phyloP scores from a whole-genome alignment of 2,797 vertebrate genomes.

The Pelochelys cantorii region DNA sequence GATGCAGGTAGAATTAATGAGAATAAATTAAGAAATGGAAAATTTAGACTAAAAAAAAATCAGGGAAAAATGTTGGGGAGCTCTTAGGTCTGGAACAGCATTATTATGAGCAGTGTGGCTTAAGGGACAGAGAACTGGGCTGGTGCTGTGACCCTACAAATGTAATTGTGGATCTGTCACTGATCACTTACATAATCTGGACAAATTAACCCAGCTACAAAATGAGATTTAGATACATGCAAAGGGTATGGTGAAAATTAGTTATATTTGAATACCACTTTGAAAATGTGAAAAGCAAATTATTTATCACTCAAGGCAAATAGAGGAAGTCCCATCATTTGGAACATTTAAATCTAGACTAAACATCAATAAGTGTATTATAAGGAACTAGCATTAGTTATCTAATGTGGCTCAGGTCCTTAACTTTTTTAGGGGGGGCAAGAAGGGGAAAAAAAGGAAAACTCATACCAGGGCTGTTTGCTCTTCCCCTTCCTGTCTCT shows the following conservation, averaged over 20 bases:
- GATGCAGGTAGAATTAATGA: background rate
- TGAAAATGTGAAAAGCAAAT: background rate
- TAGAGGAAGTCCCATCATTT: background rate
- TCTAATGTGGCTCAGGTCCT: too few species aligned
- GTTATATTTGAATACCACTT: background rate
- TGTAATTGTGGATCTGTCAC: background rate
- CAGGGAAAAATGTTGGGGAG: background rate
- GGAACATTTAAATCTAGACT: background rate
- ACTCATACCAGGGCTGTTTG: too few species aligned
- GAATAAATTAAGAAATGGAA: background rate
- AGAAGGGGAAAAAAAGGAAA: too few species aligned
- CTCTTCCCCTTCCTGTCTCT: too few species aligned
- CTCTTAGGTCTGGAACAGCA: background rate
- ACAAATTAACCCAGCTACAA: background rate
- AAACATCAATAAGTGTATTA: background rate
- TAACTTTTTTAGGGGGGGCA: too few species aligned
- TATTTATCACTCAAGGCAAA: background rate
- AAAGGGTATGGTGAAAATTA: background rate
- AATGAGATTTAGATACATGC: background rate
- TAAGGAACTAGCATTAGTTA: background rate
- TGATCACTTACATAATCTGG: background rate
- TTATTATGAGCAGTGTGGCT: background rate
- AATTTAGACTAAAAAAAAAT: background rate
- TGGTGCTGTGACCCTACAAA: background rate
- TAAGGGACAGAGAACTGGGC: background rate